Evolutionary conservation across 2,888 invertebrate genomes (phyloP).

Genomic region (Melanchra persicariae): DNA sequence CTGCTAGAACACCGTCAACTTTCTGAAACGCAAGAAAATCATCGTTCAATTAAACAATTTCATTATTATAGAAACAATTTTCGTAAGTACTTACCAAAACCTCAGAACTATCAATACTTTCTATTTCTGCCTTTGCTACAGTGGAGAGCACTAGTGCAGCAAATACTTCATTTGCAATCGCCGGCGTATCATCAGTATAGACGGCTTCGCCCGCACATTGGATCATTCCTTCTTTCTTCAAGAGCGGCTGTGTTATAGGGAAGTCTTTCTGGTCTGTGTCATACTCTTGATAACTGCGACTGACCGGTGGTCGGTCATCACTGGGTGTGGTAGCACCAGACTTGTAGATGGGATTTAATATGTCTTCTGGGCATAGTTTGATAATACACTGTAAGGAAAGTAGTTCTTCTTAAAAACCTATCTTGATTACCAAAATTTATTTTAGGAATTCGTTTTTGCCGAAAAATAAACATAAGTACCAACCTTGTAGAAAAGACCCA

Average conservation of each 20-base stretch:
- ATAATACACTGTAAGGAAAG: constrained; percentile 84
- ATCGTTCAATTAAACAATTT: neutral
- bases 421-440: too few species aligned
- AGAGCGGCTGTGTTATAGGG: constrained; percentile 74
- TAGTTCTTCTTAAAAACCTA: too few species aligned
- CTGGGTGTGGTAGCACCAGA: constrained; percentile 82
- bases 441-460: too few species aligned
- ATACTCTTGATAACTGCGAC: constrained; percentile 76
- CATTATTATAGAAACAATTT: neutral
- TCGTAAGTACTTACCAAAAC: constrained; percentile 79
- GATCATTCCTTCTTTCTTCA: constrained; percentile 83
- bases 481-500: constrained; percentile 93
- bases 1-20: constrained; percentile 91
- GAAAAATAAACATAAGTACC: too few species aligned
- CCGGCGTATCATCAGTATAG: constrained; percentile 91
- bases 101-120: constrained; percentile 88
- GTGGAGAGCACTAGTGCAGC: constrained; percentile 91
- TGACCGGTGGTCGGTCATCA: constrained; percentile 73
- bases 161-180: constrained; percentile 89
- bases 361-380: constrained; percentile 85
- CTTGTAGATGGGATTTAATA: constrained; percentile 80
- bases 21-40: constrained; percentile 74
- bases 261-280: constrained; percentile 72
- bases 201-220: constrained; percentile 92
- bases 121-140: constrained; percentile 79